phyloP scores from a whole-genome alignment of 2,797 vertebrate species.

The Sebastes itinus region DNA sequence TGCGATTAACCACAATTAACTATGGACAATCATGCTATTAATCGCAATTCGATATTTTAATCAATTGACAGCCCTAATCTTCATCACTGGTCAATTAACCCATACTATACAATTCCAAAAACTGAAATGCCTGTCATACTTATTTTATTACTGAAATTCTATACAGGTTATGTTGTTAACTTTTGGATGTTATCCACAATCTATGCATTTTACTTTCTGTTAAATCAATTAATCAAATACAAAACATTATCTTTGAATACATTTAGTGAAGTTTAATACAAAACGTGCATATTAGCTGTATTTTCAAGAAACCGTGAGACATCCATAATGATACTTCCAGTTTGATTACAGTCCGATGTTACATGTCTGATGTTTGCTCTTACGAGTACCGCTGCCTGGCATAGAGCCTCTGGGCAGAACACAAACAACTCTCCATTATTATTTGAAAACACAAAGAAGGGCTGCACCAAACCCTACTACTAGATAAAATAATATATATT shows the following conservation, averaged over 20 bases:
- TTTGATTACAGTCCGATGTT: neutral
- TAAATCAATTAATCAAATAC: neutral
- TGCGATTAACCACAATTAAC: too few relatives aligned
- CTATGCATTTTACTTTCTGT: neutral
- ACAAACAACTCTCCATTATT: slow-evolving; percentile 20
- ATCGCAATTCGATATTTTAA: too few relatives aligned
- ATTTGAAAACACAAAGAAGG: slow-evolving; percentile 1
- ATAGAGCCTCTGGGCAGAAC: slow-evolving; percentile 6
- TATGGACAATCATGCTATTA: too few relatives aligned
- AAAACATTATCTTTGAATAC: neutral
- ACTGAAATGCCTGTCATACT: neutral
- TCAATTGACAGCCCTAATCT: too few relatives aligned
- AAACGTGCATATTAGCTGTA: neutral
- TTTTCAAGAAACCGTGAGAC: neutral
- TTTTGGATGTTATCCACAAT: neutral
- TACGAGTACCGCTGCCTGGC: neutral
- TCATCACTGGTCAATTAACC: neutral
- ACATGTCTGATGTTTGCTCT: neutral
- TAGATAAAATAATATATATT: neutral
- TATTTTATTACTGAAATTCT: neutral
- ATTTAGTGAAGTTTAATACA: neutral
- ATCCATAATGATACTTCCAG: neutral
- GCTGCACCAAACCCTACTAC: neutral
- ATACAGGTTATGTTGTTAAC: neutral
- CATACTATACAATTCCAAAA: too few relatives aligned